These are phyloP conservation scores for Arrhopalites spinosus DNA, from an alignment of 2,888 invertebrate genomes.

Conservation along the genomic window DNA sequence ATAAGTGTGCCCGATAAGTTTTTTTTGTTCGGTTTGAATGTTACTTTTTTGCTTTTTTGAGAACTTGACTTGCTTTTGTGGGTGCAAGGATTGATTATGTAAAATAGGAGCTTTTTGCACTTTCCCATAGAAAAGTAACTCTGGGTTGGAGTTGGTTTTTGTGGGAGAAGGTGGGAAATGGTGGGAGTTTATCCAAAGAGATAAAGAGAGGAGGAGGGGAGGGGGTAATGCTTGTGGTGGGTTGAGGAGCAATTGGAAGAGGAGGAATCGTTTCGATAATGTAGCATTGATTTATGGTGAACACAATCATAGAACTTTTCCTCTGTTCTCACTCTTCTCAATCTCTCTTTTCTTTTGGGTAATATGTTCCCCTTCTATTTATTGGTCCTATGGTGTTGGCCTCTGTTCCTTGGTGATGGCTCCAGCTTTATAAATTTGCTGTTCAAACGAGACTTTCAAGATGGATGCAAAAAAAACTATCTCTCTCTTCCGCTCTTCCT, in stretches of 20 bases:
- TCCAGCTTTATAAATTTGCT: not conserved
- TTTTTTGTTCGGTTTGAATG: no score
- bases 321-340: not conserved
- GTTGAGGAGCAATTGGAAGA: constrained; percentile 27
- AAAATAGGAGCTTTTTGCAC: constrained; percentile 26
- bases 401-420: not conserved
- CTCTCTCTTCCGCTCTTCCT: not conserved
- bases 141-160: no score
- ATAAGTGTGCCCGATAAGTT: no score
- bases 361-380: constrained; percentile 22
- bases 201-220: constrained; percentile 25
- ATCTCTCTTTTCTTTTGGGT: constrained; percentile 1
- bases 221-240: constrained; percentile 20
- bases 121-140: constrained; percentile 18
- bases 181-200: constrained; percentile 31
- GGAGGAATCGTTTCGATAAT: constrained; percentile 49
- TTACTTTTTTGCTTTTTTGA: not conserved
- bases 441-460: not conserved
- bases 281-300: constrained; percentile 55
- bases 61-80: constrained; percentile 24
- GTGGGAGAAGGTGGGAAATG: constrained; percentile 20
- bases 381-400: not conserved
- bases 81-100: constrained; percentile 29
- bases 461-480: constrained; percentile 1
- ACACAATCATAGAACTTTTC: constrained; percentile 36